phyloP scores from a whole-genome alignment of 2,888 invertebrate genomes.

The Archips xylosteana region DNA sequence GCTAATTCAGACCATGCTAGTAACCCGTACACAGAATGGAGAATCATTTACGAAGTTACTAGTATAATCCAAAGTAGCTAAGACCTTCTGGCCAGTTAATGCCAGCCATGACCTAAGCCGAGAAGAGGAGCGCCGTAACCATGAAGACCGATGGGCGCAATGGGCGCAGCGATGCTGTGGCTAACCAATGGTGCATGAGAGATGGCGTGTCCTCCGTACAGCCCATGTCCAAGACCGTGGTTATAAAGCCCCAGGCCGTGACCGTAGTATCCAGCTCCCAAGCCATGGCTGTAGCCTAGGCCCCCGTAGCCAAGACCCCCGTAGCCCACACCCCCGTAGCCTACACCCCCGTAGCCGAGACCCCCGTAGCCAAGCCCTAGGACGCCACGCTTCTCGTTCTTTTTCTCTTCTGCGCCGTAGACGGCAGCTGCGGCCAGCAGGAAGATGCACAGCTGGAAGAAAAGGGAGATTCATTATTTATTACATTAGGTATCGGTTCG shows the following conservation, averaged over 20 bases:
- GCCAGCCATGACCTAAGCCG: conserved; percentile 70
- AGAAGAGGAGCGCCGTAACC: conserved; percentile 52
- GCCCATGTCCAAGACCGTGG: conserved; percentile 49
- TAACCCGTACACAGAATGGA: neutral
- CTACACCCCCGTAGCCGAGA: conserved; percentile 25
- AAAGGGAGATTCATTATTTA: neutral
- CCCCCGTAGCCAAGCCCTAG: conserved; percentile 75
- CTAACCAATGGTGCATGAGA: conserved; percentile 35
- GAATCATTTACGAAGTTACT: neutral
- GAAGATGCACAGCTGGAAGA: conserved; percentile 65
- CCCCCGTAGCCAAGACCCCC: conserved; percentile 51
- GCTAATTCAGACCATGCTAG: neutral
- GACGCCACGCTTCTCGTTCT: conserved; percentile 78
- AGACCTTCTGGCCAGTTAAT: conserved; percentile 46
- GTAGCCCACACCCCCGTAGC: conserved; percentile 48
- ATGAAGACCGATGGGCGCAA: conserved; percentile 50
- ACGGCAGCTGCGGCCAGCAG: conserved; percentile 66
- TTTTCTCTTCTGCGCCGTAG: conserved; percentile 75
- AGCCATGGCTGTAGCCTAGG: conserved; percentile 49
- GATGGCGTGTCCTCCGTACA: conserved; percentile 50
- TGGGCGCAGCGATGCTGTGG: conserved; percentile 41
- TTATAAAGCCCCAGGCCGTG: conserved; percentile 52
- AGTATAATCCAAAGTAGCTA: neutral
- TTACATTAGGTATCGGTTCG: neutral
- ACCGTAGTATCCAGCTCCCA: conserved; percentile 47